These are phyloP conservation scores for Eurypyga helias DNA, from an alignment of 2,113 vertebrate species.

Conservation along the genomic window DNA sequence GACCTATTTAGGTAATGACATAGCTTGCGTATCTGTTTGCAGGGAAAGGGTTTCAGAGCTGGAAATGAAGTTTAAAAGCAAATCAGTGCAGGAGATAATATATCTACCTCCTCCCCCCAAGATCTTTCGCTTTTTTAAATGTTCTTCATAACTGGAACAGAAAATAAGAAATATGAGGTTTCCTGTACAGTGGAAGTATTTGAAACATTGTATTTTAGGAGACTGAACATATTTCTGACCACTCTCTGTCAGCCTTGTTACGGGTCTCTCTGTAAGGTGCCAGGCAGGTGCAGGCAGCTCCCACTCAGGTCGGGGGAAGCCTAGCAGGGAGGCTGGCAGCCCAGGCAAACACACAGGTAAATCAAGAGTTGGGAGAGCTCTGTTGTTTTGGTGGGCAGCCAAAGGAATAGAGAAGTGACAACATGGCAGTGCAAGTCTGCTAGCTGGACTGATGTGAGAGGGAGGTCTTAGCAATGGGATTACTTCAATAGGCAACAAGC, in stretches of 20 bases:
- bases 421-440: background rate
- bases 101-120: background rate
- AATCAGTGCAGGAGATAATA: background rate
- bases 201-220: background rate
- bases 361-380: background rate
- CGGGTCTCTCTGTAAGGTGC: background rate
- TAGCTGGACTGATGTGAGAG: background rate
- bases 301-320: accelerated
- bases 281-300: background rate
- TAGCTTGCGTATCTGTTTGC: background rate
- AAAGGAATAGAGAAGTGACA: background rate
- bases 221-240: background rate
- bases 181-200: background rate
- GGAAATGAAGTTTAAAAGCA: background rate
- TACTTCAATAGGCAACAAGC: background rate
- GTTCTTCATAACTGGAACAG: background rate
- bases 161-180: background rate
- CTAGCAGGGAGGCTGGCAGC: background rate
- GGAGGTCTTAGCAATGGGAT: background rate
- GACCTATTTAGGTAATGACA: background rate
- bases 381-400: background rate
- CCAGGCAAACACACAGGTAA: background rate
- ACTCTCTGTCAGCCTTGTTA: background rate
- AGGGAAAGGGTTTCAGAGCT: background rate
- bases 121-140: background rate